Base-by-base conservation (phyloP, 2,113 vertebrate species). In the Emberiza fucata region DNA sequence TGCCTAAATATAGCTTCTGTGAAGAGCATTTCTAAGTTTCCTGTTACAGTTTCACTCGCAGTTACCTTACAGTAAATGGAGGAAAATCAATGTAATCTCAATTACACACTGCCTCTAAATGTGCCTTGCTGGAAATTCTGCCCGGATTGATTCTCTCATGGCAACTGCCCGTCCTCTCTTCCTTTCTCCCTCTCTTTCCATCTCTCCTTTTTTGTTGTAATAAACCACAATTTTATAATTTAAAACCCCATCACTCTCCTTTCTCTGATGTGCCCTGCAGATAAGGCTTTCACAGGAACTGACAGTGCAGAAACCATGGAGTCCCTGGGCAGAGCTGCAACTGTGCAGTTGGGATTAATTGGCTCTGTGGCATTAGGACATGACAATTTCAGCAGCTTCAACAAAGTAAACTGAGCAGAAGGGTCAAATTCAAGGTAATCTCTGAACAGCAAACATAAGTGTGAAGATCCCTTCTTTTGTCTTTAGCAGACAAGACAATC, bases 1-100 rank as follows among this genome's bases (percentile, higher is more conserved):
- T 96, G 94, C 86, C 97, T 98, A 98, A 98, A 98, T 98, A 97
- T 98, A 98, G 97, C 97, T 95, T 73, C 95, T 86, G 91, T 91
- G 96, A 95, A 96, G 95, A 97, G 96, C 97, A 97, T 98, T 97
- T 96, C 94, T 65, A 92, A 97, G 96, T 97, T 95, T 98, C 97
- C 95, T 96, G 92, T 97, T 97, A 97, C 97, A 97, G 94, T 92
- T 96, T 97, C 95, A 60, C 86, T 96, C 37, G 0, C 85, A 93
- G 95, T 97, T 97, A 95, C 97, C 91, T 97, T 97, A 97, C 94
- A 96, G 97, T 96, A 98, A 96, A 97, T 97, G 96, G 88, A 94
- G 81, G 86, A 94, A 96, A 97, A 97, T 96, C 96, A 96, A 96
- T 97, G 86, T 84, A 91, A 92, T 83, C 92, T 96, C 95, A 94